phyloP scores from a whole-genome alignment of 2,888 invertebrate genomes.

The Ditula angustiorana region DNA sequence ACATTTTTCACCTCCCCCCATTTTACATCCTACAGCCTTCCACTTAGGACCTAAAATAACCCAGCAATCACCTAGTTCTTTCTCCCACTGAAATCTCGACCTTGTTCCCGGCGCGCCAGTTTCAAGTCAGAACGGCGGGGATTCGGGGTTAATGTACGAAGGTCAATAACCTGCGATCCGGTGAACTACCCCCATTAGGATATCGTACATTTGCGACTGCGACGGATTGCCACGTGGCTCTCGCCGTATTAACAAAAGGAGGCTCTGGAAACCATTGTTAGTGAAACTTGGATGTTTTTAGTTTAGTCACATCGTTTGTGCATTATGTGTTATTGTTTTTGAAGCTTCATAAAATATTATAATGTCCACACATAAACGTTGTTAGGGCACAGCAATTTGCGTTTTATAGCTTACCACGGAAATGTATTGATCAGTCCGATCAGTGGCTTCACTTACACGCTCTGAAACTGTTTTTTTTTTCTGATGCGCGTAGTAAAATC shows the following conservation, averaged over 20 bases:
- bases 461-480: too few species aligned
- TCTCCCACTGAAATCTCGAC: slow-evolving; percentile 3
- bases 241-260: slow-evolving; percentile 40
- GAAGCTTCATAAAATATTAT: too few species aligned
- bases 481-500: too few species aligned
- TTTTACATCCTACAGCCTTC: slow-evolving; percentile 35
- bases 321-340: too few species aligned
- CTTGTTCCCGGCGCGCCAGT: background rate
- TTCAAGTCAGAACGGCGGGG: background rate
- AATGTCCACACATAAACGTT: too few species aligned
- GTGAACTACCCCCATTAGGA: slow-evolving; percentile 68
- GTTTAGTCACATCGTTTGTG: too few species aligned
- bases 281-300: too few species aligned
- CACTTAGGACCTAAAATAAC: slow-evolving; percentile 32
- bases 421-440: too few species aligned
- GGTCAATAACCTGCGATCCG: slow-evolving; percentile 65
- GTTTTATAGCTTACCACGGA: too few species aligned
- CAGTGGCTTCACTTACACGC: too few species aligned
- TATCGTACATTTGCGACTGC: slow-evolving; percentile 61
- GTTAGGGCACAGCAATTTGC: too few species aligned
- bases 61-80: slow-evolving; percentile 18
- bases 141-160: slow-evolving; percentile 60
- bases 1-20: slow-evolving; percentile 28
- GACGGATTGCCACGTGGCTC: slow-evolving; percentile 48
- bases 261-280: background rate